Evolutionary conservation across 2,113 vertebrate genomes (phyloP), one percentile per base, ranked within the genome.

Genomic region (Crocuta crocuta): DNA sequence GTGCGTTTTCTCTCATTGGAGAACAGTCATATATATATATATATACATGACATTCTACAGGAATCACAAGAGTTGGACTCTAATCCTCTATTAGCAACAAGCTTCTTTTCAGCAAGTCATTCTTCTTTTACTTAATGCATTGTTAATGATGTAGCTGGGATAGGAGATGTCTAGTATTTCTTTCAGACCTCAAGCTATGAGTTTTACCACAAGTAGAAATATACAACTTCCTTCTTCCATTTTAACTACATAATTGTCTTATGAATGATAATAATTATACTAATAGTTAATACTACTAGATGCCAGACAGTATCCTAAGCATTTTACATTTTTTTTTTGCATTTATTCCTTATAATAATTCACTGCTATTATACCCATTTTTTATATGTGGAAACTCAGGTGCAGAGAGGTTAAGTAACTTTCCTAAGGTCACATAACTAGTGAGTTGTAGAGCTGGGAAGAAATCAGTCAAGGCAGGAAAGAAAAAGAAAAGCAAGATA

Each of bases 231-330:
- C 66, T 86, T 76, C 79, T 91, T 85, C 35, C 35, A 89, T 82
- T 89, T 97, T 70, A 74, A 65, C 83, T 65, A 78, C n/a, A 53
- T 94, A 74, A 74, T 89, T 89, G 23, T 89, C 84, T 91, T 76
- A 68, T 96, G 55, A 93, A 95, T 93, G 28, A 48, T 83, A 26
- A 45, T 89, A 96, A 91, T 89, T 93, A 91, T 35, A 66, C 33
- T 80, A 50, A 95, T 61, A 74, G 26, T 39, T 97, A 95, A 73
- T 9, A 92, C 24, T 70, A 55, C 65, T 78, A 91, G 82, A 5
- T 55, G 35, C 26, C 81, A 97, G 89, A 48, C 26, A 95, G 24
- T 63, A 28, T 94, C 81, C 58, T 66, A 85, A 71, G 43, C n/a
- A 85, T 89, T 68, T 63, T 65, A 71, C 24, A 33, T 80, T 70